Conservation (phyloP, 2,888 invertebrate species). For the Tipula vernalis region DNA sequence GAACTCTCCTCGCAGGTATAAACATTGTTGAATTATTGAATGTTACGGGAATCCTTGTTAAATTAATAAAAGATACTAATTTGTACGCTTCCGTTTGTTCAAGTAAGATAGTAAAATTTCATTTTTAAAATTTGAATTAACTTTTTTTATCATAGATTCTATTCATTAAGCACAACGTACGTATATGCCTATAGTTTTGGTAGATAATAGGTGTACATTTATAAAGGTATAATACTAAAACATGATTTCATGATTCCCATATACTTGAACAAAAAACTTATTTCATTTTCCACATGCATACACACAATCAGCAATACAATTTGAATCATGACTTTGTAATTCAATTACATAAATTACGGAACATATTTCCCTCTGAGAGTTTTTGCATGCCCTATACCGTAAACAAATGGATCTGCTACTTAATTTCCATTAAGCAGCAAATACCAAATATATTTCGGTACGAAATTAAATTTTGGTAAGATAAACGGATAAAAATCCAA, state of each 20-base stretch:
- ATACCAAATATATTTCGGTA: not conserved
- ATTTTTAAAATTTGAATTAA: too few relatives aligned
- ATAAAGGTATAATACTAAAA: not conserved
- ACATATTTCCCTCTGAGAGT: not conserved
- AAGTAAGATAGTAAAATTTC: too few relatives aligned
- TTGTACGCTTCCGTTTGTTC: too few relatives aligned
- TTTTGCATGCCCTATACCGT: not conserved
- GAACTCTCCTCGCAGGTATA: too few relatives aligned
- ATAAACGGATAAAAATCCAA: not conserved
- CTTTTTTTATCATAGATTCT: too few relatives aligned
- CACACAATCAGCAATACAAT: not conserved
- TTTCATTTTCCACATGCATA: not conserved
- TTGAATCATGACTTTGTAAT: not conserved
- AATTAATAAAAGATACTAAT: too few relatives aligned
- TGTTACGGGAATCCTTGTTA: too few relatives aligned
- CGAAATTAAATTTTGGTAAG: not conserved
- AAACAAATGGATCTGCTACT: not conserved
- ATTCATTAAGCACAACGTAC: too few relatives aligned
- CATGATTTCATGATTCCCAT: not conserved
- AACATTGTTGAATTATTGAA: too few relatives aligned
- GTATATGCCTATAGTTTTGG: too few relatives aligned
- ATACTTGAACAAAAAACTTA: not conserved
- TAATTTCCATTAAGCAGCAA: not conserved
- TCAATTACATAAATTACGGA: not conserved
- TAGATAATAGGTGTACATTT: too few relatives aligned